Evolutionary conservation across 2,113 vertebrate species (phyloP), one percentile per base, ranked within the genome.

Genomic region (Maylandia zebra): DNA sequence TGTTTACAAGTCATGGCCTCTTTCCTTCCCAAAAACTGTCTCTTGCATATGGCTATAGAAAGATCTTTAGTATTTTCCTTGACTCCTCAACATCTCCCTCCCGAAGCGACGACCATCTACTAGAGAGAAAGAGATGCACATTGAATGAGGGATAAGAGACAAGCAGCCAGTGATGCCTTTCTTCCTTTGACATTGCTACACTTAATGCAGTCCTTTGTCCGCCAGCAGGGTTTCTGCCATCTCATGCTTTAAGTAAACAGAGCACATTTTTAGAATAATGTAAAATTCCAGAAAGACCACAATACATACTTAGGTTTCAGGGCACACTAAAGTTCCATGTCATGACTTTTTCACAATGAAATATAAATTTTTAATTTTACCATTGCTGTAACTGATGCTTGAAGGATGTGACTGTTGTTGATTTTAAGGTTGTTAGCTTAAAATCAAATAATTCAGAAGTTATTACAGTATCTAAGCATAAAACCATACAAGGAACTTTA

Each of bases 81-180:
- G 87, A 92, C 91, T 90, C 91, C 64, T 85, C 87, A 84, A 56
- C 84, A 55, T 84, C 56, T 30, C 52, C 6, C 79, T 78, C 83
- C 90, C 88, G 5, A 6, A 81, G 92, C 56, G 56, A 84, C 34
- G 53, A 48, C 52, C 53, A 43, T 79, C 79, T 50, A 86, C 57
- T 64, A 89, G 66, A 83, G 30, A 57, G 45, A 88, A 80, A 74
- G 30, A 90, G 82, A 78, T 59, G 34, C 59, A 78, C 66, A 53
- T 55, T 93, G 93, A 92, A 92, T 94, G 92, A 89, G 82, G 88
- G 87, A 92, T 92, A 88, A 93, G 84, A 87, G 81, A 56, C 78
- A 81, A 36, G 84, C 82, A 83, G 87, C 86, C 76, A 85, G 90
- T 89, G n/a, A 83, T 79, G 89, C 83, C 82, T 83, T 85, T 94